Evolutionary conservation across 2,797 vertebrate genomes (phyloP).

Genomic region (Pipistrellus nathusii): DNA sequence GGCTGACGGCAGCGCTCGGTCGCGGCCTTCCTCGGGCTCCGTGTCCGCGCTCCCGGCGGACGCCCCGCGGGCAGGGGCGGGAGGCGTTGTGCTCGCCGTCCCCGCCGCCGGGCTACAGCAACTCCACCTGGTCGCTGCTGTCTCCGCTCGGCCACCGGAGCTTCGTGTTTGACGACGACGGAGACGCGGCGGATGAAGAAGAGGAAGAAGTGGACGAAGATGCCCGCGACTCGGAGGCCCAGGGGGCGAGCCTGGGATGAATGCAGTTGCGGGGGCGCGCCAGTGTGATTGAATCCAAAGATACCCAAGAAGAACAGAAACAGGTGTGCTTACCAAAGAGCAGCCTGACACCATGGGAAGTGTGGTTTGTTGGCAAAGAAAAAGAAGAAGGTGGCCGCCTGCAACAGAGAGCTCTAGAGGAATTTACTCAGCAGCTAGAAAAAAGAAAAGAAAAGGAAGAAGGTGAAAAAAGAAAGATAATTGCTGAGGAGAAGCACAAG

Average conservation of each 20-base stretch:
- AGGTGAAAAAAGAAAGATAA: no score
- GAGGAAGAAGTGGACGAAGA: neutral
- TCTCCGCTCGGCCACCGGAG: conserved; percentile 90
- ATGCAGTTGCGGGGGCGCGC: conserved; percentile 14
- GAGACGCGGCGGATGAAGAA: conserved; percentile 72
- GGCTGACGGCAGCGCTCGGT: neutral
- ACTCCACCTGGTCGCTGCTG: conserved; percentile 89
- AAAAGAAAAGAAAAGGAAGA: no score
- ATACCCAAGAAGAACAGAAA: conserved; percentile 49
- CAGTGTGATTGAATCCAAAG: conserved; percentile 66
- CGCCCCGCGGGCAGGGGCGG: neutral
- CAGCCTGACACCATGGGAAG: conserved; percentile 93
- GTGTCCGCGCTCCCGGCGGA: neutral
- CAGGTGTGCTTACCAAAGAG: conserved; percentile 76
- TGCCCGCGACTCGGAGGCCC: neutral
- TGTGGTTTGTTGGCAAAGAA: conserved; percentile 96
- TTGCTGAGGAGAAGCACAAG: no score
- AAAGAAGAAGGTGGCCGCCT: conserved; percentile 91
- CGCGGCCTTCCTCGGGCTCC: neutral
- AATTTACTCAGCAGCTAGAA: no score
- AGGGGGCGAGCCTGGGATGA: conserved; percentile 27
- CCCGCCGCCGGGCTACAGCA: conserved; percentile 70
- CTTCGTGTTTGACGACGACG: conserved; percentile 84
- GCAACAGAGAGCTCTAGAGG: conserved; percentile 92
- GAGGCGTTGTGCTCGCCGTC: conserved; percentile 4